A percentile compares a stretch with the other conserved stretches of the same genome.
Conservation (phyloP, 2,113 vertebrate genomes). For the Turdus rufiventris region DNA sequence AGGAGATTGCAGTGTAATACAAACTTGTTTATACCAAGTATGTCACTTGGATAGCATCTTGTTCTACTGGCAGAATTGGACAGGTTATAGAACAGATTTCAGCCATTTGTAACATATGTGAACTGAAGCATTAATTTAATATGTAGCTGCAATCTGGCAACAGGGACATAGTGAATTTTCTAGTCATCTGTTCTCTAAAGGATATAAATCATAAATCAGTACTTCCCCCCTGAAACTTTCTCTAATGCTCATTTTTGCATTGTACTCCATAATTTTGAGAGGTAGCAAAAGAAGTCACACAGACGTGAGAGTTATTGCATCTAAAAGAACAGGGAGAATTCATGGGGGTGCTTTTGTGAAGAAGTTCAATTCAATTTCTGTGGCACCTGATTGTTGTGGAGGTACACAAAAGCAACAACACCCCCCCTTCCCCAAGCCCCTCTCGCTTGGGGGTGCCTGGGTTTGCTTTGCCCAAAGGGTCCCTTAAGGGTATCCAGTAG, state of each 20-base stretch:
- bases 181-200: background rate
- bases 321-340: background rate
- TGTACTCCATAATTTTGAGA: background rate
- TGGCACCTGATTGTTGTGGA: background rate
- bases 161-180: background rate
- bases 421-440: accelerated
- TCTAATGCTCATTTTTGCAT: background rate
- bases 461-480: background rate
- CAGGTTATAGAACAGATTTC: background rate
- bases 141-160: background rate
- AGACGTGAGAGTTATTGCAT: background rate
- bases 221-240: background rate
- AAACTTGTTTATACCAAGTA: background rate
- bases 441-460: accelerated
- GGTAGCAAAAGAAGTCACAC: background rate
- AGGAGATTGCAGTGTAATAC: background rate
- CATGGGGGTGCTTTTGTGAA: background rate
- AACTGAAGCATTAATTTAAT: background rate
- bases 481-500: background rate
- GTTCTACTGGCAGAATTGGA: background rate
- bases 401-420: background rate
- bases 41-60: background rate
- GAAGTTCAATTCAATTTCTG: background rate
- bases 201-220: background rate
- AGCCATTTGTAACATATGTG: background rate